Percentiles rank a stretch among this genome's conserved stretches.
These are phyloP conservation scores for Podarcis siculus DNA, from an alignment of 2,797 vertebrate species.

Conservation along the genomic window DNA sequence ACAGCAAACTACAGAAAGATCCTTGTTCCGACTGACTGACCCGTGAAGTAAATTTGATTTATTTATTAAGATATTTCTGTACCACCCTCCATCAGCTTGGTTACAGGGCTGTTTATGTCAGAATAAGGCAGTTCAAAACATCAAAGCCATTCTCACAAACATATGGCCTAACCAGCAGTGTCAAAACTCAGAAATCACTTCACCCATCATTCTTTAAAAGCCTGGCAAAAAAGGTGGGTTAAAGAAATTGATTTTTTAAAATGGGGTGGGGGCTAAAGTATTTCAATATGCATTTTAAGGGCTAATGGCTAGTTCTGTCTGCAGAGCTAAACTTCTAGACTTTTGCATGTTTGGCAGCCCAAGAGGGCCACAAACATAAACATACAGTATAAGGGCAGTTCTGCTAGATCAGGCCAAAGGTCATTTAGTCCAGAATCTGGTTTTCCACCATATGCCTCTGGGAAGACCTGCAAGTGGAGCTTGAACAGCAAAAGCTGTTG, in stretches of 20 bases:
- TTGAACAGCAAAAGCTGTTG: too few species aligned
- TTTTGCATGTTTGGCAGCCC: neutral
- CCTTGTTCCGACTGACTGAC: neutral
- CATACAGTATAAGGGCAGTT: neutral
- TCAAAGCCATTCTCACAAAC: too few species aligned
- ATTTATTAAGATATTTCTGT: too few species aligned
- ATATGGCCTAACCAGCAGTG: too few species aligned
- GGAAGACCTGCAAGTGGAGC: neutral
- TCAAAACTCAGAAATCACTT: too few species aligned
- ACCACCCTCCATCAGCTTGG: too few species aligned
- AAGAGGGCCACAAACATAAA: neutral
- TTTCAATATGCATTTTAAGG: neutral
- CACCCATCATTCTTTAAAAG: too few species aligned
- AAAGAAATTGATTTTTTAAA: too few species aligned
- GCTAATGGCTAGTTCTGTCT: neutral
- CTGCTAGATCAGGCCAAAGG: neutral
- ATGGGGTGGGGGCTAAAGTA: neutral
- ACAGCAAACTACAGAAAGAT: neutral
- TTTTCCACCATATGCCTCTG: neutral
- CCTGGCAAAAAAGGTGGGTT: too few species aligned
- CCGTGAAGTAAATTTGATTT: neutral
- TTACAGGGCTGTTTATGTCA: too few species aligned
- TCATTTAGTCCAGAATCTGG: neutral
- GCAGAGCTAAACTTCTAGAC: neutral
- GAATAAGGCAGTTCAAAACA: too few species aligned